phyloP scores from a whole-genome alignment of 1,140 invertebrate species.

The Amphibalanus amphitrite region DNA sequence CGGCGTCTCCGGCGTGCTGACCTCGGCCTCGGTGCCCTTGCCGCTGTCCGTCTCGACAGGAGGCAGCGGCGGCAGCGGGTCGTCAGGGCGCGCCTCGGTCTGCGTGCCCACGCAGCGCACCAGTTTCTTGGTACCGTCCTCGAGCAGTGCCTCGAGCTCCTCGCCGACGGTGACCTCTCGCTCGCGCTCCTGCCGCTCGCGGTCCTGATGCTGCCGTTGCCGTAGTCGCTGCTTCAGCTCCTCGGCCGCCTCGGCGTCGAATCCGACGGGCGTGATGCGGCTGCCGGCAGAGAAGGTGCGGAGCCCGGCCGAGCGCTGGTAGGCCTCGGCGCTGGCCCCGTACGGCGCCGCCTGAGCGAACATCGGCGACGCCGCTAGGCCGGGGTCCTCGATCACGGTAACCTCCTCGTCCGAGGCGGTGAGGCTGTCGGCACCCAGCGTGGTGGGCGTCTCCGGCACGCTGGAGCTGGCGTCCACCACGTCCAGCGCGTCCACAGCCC shows the following conservation, averaged over 20 bases:
- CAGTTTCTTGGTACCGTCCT: not conserved
- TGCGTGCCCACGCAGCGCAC: slow-evolving; percentile 12
- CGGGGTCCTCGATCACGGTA: not conserved
- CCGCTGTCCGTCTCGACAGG: slow-evolving; percentile 20
- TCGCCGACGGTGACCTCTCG: not conserved
- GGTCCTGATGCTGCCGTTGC: not conserved
- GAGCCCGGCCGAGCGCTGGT: not conserved
- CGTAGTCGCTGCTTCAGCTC: slow-evolving; percentile 5
- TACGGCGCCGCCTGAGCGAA: not conserved
- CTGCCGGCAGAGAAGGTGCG: not conserved
- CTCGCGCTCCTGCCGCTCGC: not conserved
- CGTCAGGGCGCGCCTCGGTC: slow-evolving; percentile 14
- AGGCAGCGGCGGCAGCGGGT: slow-evolving; percentile 2
- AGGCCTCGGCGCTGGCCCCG: not conserved
- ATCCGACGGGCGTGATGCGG: not conserved
- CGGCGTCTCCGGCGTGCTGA: not conserved
- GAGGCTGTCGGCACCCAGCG: not conserved
- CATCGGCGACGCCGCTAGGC: not conserved
- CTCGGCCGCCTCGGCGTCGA: not conserved
- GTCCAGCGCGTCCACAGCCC: not conserved
- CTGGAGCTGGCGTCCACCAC: not conserved
- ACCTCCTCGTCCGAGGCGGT: not conserved
- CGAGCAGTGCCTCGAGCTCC: not conserved
- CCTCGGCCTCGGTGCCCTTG: slow-evolving; percentile 28
- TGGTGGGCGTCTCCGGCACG: not conserved